phyloP scores from a whole-genome alignment of 1,140 invertebrate genomes.

The Drosophila dunni region DNA sequence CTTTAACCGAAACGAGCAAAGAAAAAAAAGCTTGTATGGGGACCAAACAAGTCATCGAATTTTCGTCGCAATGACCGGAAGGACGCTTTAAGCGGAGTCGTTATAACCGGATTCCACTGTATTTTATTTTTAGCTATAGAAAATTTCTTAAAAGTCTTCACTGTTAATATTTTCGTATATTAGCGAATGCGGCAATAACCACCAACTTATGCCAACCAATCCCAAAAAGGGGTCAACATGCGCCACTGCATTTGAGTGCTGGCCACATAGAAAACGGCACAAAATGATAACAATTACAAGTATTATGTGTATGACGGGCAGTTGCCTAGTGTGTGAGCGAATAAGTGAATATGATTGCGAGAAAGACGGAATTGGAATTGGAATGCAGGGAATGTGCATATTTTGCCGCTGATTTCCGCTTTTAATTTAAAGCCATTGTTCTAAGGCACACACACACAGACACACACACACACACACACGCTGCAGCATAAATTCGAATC shows the following conservation, averaged over 20 bases:
- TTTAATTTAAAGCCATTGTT: slow-evolving; percentile 80
- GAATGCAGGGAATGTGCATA: slow-evolving; percentile 41
- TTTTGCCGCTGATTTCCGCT: slow-evolving; percentile 71
- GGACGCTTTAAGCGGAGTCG: too few species aligned
- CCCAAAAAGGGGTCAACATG: background rate
- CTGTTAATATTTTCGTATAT: too few species aligned
- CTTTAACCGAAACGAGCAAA: too few species aligned
- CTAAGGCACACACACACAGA: slow-evolving; percentile 55
- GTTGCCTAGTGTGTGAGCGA: slow-evolving; percentile 21
- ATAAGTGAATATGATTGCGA: background rate
- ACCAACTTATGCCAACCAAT: background rate
- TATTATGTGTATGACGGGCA: slow-evolving; percentile 76
- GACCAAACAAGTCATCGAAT: too few species aligned
- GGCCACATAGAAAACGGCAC: slow-evolving; percentile 58
- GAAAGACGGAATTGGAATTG: background rate
- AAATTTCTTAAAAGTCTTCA: too few species aligned
- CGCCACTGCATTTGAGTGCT: slow-evolving; percentile 21
- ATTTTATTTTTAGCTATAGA: too few species aligned
- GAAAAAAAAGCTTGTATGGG: too few species aligned
- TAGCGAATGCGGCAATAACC: too few species aligned
- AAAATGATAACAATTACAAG: slow-evolving; percentile 82
- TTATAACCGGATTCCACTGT: too few species aligned
- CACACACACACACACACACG: slow-evolving; percentile 6
- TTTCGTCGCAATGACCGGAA: too few species aligned
- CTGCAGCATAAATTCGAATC: slow-evolving; percentile 28